These are phyloP conservation scores for Chamaetylas fuelleborni DNA, from an alignment of 2,113 vertebrate species.

Conservation along the genomic window DNA sequence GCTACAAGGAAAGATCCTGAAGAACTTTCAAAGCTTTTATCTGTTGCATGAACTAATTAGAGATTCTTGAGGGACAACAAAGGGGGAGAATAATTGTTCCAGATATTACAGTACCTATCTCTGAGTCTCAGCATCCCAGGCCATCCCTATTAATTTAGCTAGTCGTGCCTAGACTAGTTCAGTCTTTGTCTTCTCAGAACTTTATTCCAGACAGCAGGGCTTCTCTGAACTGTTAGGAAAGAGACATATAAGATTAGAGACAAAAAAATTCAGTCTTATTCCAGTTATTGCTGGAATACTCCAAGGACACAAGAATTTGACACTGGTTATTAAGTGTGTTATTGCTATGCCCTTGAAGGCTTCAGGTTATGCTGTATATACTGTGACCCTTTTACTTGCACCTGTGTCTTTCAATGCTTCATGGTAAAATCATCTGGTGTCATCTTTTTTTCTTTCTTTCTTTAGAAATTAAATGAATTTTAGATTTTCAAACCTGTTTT, in stretches of 20 bases:
- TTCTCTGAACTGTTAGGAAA: background rate
- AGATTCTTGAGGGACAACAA: background rate
- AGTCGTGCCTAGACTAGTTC: background rate
- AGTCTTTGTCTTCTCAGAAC: background rate
- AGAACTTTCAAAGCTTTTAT: slow-evolving; percentile 6
- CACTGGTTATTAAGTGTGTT: background rate
- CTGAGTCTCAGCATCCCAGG: background rate
- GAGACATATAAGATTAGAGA: background rate
- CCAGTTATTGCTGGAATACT: slow-evolving; percentile 20
- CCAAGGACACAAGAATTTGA: background rate
- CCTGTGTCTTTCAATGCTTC: background rate
- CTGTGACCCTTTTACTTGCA: background rate
- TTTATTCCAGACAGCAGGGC: background rate
- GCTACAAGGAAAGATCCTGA: background rate
- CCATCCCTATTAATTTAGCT: background rate
- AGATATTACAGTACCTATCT: background rate
- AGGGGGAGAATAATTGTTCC: background rate
- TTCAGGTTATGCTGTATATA: background rate
- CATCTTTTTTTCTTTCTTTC: background rate
- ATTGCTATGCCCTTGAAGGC: background rate
- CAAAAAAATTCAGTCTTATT: slow-evolving; percentile 21
- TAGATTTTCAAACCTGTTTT: background rate
- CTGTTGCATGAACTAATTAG: background rate
- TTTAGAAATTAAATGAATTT: background rate
- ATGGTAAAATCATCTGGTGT: background rate